These are phyloP conservation scores for Manis javanica DNA, from an alignment of 2,797 vertebrate genomes.

Conservation along the genomic window DNA sequence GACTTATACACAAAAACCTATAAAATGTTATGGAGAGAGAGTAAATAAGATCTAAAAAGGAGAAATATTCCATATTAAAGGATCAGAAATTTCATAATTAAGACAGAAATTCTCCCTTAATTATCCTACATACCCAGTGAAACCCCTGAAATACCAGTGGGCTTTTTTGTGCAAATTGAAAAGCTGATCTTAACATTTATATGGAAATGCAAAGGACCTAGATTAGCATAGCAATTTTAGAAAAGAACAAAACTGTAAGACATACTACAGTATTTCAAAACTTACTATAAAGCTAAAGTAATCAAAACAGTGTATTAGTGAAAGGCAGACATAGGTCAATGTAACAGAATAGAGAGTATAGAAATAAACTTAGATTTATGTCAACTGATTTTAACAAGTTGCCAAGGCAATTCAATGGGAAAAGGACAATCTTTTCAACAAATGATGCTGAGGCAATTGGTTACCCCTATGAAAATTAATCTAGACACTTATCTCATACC, in stretches of 20 bases:
- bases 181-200: neutral
- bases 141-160: neutral
- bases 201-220: neutral
- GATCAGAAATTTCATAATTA: neutral
- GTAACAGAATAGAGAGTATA: neutral
- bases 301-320: neutral
- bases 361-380: neutral
- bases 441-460: neutral
- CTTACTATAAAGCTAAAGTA: neutral
- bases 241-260: neutral
- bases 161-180: neutral
- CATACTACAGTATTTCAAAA: neutral
- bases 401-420: neutral
- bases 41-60: neutral
- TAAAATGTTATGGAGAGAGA: neutral
- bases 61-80: neutral
- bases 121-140: neutral
- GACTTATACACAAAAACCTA: neutral
- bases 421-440: neutral
- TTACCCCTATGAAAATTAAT: neutral
- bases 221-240: neutral
- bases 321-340: neutral
- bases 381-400: neutral
- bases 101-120: neutral
- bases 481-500: neutral